phyloP scores from a whole-genome alignment of 2,113 vertebrate species.

The Protomyctophum bolini region DNA sequence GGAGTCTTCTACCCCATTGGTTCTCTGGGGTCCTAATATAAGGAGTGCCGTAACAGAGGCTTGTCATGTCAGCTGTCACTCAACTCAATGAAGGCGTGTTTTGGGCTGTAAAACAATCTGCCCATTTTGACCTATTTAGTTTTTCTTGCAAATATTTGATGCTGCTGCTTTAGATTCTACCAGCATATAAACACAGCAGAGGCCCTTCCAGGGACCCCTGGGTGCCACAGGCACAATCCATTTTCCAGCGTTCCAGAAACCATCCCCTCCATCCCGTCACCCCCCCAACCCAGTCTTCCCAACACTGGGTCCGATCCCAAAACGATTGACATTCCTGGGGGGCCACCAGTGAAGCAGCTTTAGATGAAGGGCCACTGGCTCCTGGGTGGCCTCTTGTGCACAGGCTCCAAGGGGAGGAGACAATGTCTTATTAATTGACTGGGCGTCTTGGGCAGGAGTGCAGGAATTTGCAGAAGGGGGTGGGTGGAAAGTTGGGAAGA shows the following conservation, averaged over 20 bases:
- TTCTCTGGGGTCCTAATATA: too few species aligned
- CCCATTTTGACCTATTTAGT: too few species aligned
- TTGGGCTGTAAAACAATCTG: too few species aligned
- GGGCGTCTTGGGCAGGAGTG: conserved; percentile 77
- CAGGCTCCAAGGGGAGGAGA: conserved; percentile 77
- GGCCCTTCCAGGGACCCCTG: too few species aligned
- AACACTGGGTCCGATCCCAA: conserved; percentile 61
- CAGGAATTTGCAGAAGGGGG: conserved; percentile 72
- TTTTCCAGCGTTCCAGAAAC: conserved; percentile 60
- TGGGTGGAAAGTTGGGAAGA: conserved; percentile 37
- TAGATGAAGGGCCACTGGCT: conserved; percentile 67
- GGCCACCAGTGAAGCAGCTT: conserved; percentile 83
- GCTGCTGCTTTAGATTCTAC: too few species aligned
- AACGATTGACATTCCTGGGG: conserved; percentile 78
- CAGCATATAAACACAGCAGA: too few species aligned
- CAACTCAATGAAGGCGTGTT: too few species aligned
- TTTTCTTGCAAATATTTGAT: too few species aligned
- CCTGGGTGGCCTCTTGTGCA: conserved; percentile 83
- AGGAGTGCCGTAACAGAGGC: too few species aligned
- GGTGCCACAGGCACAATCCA: too few species aligned
- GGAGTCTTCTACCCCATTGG: too few species aligned
- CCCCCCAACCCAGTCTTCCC: conserved; percentile 16
- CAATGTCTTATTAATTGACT: conserved; percentile 88
- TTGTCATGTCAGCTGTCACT: too few species aligned
- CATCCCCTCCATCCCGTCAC: neutral